A percentile compares a stretch with the other conserved stretches of the same genome.
Evolutionary conservation across 2,113 vertebrate genomes (phyloP).

Genomic region (Odocoileus virginianus): DNA sequence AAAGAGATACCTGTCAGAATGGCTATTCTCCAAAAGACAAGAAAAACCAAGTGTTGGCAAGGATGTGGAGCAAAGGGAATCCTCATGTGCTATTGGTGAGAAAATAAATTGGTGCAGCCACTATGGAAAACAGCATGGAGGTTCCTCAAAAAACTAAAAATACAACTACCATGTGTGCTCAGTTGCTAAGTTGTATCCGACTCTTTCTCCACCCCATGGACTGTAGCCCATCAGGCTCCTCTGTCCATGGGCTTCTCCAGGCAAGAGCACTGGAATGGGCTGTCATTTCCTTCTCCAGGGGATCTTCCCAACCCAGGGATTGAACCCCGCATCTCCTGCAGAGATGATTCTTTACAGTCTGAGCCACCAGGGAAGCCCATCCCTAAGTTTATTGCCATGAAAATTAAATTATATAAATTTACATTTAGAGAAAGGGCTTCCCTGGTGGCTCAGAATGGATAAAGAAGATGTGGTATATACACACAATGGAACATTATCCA

Average conservation of each 20-base stretch:
- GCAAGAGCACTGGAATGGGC: neutral
- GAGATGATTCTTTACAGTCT: neutral
- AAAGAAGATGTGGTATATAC: neutral
- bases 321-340: neutral
- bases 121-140: neutral
- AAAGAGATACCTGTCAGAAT: neutral
- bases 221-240: neutral
- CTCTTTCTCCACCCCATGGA: neutral
- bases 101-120: neutral
- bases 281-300: neutral
- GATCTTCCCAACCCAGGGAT: neutral
- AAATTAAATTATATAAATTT: neutral
- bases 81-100: too few species aligned
- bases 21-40: neutral
- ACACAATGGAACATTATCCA: neutral
- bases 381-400: neutral
- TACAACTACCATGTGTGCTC: neutral
- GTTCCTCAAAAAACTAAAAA: neutral
- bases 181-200: accelerated
- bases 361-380: neutral
- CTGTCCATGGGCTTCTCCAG: neutral
- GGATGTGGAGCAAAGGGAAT: neutral
- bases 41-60: neutral
- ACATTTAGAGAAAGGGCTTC: neutral
- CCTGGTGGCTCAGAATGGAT: neutral